Conservation (phyloP, 2,888 invertebrate species). For the Biston betularia region DNA sequence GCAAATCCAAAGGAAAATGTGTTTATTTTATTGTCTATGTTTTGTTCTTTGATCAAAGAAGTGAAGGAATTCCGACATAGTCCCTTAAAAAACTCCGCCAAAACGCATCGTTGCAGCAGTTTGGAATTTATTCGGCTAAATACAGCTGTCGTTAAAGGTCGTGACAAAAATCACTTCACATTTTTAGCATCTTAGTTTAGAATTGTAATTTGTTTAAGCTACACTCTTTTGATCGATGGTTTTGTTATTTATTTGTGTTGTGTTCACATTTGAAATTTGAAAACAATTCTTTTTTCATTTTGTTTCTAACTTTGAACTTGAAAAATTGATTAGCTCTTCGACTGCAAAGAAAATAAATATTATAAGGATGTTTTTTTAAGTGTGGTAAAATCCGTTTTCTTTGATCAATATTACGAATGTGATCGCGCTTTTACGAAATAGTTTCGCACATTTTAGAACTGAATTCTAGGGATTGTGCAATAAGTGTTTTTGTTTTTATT, state of each 20-base stretch:
- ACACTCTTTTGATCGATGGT: too few relatives aligned
- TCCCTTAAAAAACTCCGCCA: too few relatives aligned
- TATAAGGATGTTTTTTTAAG: neutral
- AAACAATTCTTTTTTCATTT: neutral
- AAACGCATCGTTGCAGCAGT: too few relatives aligned
- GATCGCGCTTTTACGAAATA: neutral
- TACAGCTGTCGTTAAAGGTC: too few relatives aligned
- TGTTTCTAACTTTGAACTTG: too few relatives aligned
- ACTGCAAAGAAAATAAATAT: neutral
- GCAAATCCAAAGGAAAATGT: constrained; percentile 14
- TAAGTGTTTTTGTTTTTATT: constrained; percentile 14
- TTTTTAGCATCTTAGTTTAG: too few relatives aligned
- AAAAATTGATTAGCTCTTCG: too few relatives aligned
- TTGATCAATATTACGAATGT: neutral
- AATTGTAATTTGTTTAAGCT: too few relatives aligned
- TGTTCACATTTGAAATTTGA: neutral
- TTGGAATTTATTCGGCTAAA: too few relatives aligned
- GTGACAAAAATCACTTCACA: too few relatives aligned
- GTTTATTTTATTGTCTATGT: constrained; percentile 1
- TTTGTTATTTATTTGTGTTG: constrained; percentile 1
- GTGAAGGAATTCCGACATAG: too few relatives aligned
- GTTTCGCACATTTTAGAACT: constrained; percentile 25
- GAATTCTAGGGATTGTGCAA: constrained; percentile 26
- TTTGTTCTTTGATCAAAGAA: neutral
- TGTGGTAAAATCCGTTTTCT: neutral